phyloP scores from a whole-genome alignment of 2,113 vertebrate species.

The Albula glossodonta region DNA sequence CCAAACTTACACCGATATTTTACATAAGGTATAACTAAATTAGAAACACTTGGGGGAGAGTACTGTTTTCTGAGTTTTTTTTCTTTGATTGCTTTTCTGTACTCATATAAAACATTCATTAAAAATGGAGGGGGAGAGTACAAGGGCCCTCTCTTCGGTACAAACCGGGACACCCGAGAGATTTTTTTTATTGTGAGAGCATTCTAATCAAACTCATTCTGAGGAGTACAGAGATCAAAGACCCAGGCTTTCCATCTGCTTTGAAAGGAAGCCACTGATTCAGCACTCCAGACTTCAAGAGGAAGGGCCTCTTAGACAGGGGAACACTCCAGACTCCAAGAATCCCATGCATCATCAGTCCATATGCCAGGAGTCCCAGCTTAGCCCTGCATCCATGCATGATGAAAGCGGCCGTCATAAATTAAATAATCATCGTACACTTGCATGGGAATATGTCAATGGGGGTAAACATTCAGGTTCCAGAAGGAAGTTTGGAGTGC shows the following conservation, averaged over 20 bases:
- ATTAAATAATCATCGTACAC: neutral
- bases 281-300: slow-evolving; percentile 39
- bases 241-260: slow-evolving; percentile 37
- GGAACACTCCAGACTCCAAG: neutral
- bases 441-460: neutral
- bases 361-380: neutral
- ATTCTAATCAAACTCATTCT: slow-evolving; percentile 56
- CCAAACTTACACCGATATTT: slow-evolving; percentile 49
- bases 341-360: neutral
- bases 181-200: slow-evolving; percentile 31
- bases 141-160: neutral
- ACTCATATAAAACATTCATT: slow-evolving; percentile 16
- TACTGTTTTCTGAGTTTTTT: slow-evolving; percentile 59
- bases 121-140: slow-evolving; percentile 16
- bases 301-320: slow-evolving; percentile 34
- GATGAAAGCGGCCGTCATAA: neutral
- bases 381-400: neutral
- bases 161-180: slow-evolving; percentile 14
- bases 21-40: slow-evolving; percentile 67
- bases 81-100: slow-evolving; percentile 53
- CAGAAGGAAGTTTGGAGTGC: neutral
- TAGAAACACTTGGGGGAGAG: slow-evolving; percentile 66
- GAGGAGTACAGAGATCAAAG: slow-evolving; percentile 52
- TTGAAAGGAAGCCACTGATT: slow-evolving; percentile 49
- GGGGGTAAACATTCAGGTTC: neutral